phyloP scores from a whole-genome alignment of 1,140 invertebrate species.

The Nixonia krombeini region DNA sequence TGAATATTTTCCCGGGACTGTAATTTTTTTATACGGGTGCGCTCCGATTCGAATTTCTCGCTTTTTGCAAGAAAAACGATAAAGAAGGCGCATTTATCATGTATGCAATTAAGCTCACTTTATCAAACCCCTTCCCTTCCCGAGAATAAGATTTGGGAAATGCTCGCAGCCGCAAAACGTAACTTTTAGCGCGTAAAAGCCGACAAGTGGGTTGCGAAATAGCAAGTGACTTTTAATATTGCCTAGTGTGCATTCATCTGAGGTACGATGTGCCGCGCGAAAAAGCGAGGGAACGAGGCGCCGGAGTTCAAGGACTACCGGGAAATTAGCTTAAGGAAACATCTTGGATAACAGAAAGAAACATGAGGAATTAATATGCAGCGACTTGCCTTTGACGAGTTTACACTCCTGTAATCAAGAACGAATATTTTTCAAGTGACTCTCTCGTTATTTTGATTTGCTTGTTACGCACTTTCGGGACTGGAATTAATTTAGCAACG shows the following conservation, averaged over 20 bases:
- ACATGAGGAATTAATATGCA: no score
- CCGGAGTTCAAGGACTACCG: slow-evolving; percentile 29
- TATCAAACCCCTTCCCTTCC: background rate
- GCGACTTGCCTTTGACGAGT: no score
- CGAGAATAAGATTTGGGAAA: background rate
- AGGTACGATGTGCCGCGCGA: slow-evolving; percentile 22
- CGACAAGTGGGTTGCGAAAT: background rate
- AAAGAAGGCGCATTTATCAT: slow-evolving; percentile 20
- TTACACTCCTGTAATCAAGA: no score
- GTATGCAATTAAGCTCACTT: slow-evolving; percentile 21
- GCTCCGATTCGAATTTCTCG: no score
- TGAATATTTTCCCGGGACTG: no score
- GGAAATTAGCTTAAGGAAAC: slow-evolving; percentile 32
- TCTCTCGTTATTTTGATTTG: no score
- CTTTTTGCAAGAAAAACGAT: slow-evolving; percentile 14
- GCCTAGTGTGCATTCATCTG: slow-evolving; percentile 39
- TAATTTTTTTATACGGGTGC: no score
- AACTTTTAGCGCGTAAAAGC: background rate
- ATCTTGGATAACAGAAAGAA: slow-evolving; percentile 14
- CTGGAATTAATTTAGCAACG: no score
- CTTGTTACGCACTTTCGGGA: no score
- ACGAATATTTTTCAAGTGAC: no score
- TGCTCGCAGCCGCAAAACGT: background rate
- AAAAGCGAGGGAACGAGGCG: slow-evolving; percentile 18
- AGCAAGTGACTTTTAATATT: slow-evolving; percentile 45